Conservation (phyloP, 2,113 vertebrate species). For the Rhagologus leucostigma region DNA sequence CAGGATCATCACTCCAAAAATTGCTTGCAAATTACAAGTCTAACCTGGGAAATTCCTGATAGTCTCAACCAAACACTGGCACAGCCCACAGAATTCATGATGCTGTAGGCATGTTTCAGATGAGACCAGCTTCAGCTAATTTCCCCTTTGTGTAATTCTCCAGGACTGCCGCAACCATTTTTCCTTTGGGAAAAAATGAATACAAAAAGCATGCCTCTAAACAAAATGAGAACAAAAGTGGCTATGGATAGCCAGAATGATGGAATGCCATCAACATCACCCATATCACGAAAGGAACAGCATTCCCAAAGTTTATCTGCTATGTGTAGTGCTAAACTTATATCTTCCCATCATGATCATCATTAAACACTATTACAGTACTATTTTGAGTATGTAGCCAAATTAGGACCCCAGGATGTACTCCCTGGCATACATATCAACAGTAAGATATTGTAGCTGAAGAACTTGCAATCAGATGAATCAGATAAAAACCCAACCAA, state of each 20-base stretch:
- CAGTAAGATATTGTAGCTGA: not conserved
- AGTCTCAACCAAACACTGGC: not conserved
- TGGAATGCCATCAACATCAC: not conserved
- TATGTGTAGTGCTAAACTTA: not conserved
- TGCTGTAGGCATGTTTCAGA: not conserved
- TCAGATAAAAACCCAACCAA: not conserved
- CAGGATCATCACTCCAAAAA: not conserved
- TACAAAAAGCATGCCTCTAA: not conserved
- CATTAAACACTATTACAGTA: not conserved
- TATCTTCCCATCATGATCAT: not conserved
- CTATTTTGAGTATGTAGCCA: not conserved
- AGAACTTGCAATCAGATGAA: not conserved
- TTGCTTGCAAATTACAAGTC: not conserved
- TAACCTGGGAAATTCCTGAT: not conserved
- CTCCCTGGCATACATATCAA: not conserved
- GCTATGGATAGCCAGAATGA: not conserved
- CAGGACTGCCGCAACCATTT: not conserved
- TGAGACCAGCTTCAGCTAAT: not conserved
- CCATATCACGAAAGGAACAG: accelerated
- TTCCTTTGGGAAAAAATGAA: not conserved
- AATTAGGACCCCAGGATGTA: not conserved
- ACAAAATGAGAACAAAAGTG: not conserved
- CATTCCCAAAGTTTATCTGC: not conserved
- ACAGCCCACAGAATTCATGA: not conserved
- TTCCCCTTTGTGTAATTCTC: not conserved